Evolutionary conservation across 2,113 vertebrate species (phyloP).

Genomic region (Okapia johnstoni): DNA sequence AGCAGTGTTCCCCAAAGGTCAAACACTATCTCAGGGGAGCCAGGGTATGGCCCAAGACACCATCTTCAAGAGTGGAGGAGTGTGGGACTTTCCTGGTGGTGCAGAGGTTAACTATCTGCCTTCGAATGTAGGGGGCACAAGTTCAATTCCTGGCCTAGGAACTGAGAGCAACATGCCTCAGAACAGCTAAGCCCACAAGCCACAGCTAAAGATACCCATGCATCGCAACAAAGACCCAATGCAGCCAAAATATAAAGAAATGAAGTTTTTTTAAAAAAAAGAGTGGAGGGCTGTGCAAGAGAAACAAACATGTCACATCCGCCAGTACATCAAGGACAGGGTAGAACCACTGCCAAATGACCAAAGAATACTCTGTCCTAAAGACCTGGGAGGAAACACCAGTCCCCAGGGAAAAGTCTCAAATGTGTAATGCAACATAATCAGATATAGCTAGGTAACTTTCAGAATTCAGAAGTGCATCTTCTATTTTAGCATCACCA

Average conservation of each 20-base stretch:
- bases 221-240: neutral
- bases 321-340: neutral
- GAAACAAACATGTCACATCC: neutral
- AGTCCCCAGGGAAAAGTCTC: neutral
- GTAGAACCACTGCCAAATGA: neutral
- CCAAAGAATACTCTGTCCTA: neutral
- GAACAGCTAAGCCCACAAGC: neutral
- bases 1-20: neutral
- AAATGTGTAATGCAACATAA: neutral
- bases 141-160: neutral
- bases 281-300: fast-evolving
- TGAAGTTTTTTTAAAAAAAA: neutral
- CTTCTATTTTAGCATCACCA: neutral
- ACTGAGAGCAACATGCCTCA: neutral
- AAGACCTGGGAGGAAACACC: neutral
- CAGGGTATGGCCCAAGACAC: neutral
- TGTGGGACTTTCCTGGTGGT: neutral
- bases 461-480: neutral
- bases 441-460: neutral
- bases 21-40: neutral
- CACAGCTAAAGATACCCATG: neutral
- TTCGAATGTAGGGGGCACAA: neutral
- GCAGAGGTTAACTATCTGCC: neutral
- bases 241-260: neutral
- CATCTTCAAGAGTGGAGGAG: neutral